Conservation (phyloP, 2,797 vertebrate genomes). For the Tinamus major region DNA sequence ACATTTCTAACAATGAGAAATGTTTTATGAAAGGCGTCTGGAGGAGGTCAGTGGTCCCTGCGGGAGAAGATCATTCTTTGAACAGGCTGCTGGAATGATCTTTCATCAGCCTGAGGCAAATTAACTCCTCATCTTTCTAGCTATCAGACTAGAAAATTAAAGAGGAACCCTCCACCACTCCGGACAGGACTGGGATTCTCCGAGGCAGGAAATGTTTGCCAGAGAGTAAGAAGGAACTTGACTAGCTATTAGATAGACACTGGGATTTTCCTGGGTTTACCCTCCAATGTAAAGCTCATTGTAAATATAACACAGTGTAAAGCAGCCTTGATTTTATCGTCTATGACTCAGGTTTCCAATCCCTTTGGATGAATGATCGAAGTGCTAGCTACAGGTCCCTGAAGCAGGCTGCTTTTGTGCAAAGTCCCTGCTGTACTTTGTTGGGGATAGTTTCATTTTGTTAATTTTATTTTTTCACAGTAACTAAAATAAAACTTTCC, state of each 20-base stretch:
- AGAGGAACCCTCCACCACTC: not conserved
- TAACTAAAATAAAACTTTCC: not conserved
- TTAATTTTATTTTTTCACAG: not conserved
- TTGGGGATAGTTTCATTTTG: not conserved
- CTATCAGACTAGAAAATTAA: not conserved
- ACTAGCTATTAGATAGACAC: not conserved
- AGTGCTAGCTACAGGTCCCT: not conserved
- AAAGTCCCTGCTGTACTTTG: not conserved
- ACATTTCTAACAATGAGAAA: not conserved
- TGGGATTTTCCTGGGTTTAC: not conserved
- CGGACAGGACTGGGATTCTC: not conserved
- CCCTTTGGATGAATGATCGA: not conserved
- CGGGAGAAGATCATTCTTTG: not conserved
- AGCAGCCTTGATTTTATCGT: not conserved
- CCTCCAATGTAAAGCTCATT: not conserved
- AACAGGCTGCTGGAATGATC: not conserved
- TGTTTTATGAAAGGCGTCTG: not conserved
- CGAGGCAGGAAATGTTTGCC: not conserved
- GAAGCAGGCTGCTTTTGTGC: not conserved
- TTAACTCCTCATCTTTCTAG: not conserved
- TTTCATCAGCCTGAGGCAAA: not conserved
- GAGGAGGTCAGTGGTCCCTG: not conserved
- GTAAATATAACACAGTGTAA: not conserved
- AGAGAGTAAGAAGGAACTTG: not conserved
- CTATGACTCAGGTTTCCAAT: accelerated